Percentiles rank a stretch among this genome's conserved stretches.
phyloP scores from a whole-genome alignment of 2,113 vertebrate species.

The Paracanthobrama guichenoti region DNA sequence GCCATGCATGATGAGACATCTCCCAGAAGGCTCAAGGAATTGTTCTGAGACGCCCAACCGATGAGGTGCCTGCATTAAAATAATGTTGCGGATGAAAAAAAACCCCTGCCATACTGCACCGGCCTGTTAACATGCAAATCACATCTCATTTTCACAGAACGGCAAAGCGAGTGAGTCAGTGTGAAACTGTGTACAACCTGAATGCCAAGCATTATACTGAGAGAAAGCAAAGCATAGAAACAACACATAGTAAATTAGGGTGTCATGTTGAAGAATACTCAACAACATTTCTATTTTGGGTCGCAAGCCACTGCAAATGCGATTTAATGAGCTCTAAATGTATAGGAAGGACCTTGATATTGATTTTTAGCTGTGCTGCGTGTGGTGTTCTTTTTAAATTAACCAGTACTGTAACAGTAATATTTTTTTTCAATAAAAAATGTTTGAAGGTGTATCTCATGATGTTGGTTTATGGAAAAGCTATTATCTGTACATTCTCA shows the following conservation, averaged over 20 bases:
- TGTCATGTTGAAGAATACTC: not conserved
- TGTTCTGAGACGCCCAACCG: not conserved
- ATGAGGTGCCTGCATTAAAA: slow-evolving; percentile 33
- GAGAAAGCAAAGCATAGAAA: slow-evolving; percentile 18
- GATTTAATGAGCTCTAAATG: slow-evolving; percentile 1
- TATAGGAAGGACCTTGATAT: slow-evolving; percentile 17
- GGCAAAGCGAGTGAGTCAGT: slow-evolving; percentile 20
- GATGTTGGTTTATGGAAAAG: not conserved
- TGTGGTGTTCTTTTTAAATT: not conserved
- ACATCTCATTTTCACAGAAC: slow-evolving; percentile 42
- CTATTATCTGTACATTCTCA: not conserved
- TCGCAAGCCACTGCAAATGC: not conserved
- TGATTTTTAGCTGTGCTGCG: not conserved
- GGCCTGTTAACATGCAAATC: slow-evolving; percentile 41
- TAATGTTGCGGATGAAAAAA: slow-evolving; percentile 6
- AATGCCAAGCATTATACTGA: slow-evolving; percentile 7
- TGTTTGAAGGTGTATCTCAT: not conserved
- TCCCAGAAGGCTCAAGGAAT: not conserved
- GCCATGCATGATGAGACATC: not conserved
- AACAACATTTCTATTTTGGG: slow-evolving; percentile 26
- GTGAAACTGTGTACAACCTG: slow-evolving; percentile 5
- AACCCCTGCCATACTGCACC: not conserved
- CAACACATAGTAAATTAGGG: slow-evolving; percentile 15
- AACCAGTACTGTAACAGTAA: not conserved
- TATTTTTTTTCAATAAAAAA: not conserved